A percentile compares a stretch with the other conserved stretches of the same genome.
Evolutionary conservation across 2,797 vertebrate species (phyloP).

Genomic region (Oreonectes daqikongensis): DNA sequence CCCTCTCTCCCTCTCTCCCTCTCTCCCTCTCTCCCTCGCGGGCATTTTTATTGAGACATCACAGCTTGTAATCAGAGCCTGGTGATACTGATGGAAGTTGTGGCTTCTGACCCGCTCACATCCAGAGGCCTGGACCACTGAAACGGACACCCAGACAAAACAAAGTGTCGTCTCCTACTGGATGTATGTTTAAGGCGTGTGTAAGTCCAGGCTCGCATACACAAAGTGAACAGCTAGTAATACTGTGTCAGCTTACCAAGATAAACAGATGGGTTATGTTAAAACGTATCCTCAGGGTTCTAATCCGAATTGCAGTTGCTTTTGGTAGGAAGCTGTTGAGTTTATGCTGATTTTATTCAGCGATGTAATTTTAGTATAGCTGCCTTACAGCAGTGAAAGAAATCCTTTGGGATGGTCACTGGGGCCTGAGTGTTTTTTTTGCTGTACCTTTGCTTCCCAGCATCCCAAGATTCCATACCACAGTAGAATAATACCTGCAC

Average conservation of each 20-base stretch:
- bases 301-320: constrained; percentile 26
- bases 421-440: neutral
- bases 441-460: constrained; percentile 18
- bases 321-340: constrained; percentile 10
- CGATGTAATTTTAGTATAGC: constrained; percentile 30
- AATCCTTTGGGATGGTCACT: constrained; percentile 16
- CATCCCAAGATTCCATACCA: constrained; percentile 10
- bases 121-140: constrained; percentile 64
- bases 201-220: constrained; percentile 27
- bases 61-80: constrained; percentile 75
- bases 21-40: constrained; percentile 28
- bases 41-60: constrained; percentile 68
- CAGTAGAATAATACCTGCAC: constrained; percentile 49
- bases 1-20: constrained; percentile 41
- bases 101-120: constrained; percentile 72
- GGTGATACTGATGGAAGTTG: constrained; percentile 67
- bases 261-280: constrained; percentile 28
- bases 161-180: constrained; percentile 68
- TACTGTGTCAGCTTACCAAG: constrained; percentile 20
- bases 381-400: constrained; percentile 21
- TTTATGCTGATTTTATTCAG: constrained; percentile 36
- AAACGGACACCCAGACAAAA: constrained; percentile 74
- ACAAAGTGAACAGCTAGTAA: constrained; percentile 31
- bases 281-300: constrained; percentile 2
- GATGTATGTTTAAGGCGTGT: constrained; percentile 40